These are phyloP conservation scores for Xestia ashworthii DNA, from an alignment of 2,888 invertebrate species.

Conservation along the genomic window DNA sequence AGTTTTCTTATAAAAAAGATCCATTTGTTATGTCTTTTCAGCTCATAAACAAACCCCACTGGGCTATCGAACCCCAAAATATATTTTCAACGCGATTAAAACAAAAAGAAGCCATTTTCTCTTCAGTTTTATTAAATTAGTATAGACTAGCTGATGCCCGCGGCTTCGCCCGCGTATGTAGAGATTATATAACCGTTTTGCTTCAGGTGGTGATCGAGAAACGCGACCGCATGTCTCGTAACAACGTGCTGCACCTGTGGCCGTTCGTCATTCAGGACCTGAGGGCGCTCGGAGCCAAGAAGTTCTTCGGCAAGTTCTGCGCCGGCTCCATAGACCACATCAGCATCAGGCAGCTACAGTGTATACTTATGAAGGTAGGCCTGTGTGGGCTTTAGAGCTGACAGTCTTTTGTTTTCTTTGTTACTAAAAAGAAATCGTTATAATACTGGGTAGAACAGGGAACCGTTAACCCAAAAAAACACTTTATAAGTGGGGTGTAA, in stretches of 20 bases:
- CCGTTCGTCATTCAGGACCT: constrained; percentile 99
- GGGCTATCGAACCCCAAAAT: too few relatives aligned
- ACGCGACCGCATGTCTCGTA: constrained; percentile 97
- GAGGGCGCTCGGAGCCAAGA: constrained; percentile 98
- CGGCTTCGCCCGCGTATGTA: too few relatives aligned
- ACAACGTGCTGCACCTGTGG: constrained; percentile 99
- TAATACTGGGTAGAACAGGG: not conserved
- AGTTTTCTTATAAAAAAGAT: too few relatives aligned
- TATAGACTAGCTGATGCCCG: not conserved
- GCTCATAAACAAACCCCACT: too few relatives aligned
- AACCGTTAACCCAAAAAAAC: not conserved
- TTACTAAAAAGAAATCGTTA: not conserved
- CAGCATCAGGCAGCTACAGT: constrained; percentile 98
- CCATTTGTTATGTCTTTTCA: too few relatives aligned
- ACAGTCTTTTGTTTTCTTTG: not conserved
- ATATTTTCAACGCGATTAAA: not conserved
- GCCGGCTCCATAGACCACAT: constrained; percentile 99
- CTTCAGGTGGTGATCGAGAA: constrained; percentile 97
- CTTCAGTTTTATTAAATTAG: not conserved
- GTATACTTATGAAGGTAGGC: constrained; percentile 97
- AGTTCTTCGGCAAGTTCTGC: constrained; percentile 99
- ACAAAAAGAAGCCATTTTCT: not conserved
- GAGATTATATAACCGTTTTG: not conserved
- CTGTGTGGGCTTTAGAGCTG: too few relatives aligned
- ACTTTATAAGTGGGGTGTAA: not conserved